These are phyloP conservation scores for Lingula anatina DNA, from an alignment of 2,888 invertebrate genomes.

Conservation along the genomic window DNA sequence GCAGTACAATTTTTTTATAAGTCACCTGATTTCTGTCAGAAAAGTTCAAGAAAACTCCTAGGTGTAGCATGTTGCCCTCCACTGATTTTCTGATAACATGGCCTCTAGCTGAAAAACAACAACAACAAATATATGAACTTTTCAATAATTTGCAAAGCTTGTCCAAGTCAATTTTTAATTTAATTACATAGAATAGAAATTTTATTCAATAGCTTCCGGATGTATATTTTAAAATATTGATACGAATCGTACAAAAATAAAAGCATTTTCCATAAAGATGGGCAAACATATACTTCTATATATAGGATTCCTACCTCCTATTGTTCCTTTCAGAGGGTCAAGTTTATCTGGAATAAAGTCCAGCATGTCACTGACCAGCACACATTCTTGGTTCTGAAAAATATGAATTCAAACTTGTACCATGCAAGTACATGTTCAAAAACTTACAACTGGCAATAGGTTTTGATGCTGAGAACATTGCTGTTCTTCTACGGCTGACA, in stretches of 20 bases:
- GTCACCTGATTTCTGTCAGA: slow-evolving; percentile 33
- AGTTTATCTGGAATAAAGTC: slow-evolving; percentile 56
- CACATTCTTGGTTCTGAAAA: slow-evolving; percentile 64
- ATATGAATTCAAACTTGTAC: no score
- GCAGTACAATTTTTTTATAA: no score
- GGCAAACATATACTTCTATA: no score
- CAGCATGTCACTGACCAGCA: slow-evolving; percentile 62
- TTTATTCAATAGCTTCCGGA: background rate
- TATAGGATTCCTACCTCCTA: slow-evolving; percentile 26
- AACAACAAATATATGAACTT: slow-evolving; percentile 9
- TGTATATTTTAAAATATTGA: background rate
- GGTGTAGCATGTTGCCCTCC: slow-evolving; percentile 58
- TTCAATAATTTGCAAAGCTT: background rate
- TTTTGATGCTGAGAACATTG: background rate
- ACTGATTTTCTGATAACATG: slow-evolving; percentile 69
- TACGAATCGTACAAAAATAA: background rate
- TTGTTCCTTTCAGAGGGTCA: slow-evolving; percentile 13
- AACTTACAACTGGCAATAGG: no score
- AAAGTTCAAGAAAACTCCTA: slow-evolving; percentile 37
- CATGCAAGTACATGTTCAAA: no score
- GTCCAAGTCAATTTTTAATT: background rate
- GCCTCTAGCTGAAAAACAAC: slow-evolving; percentile 62
- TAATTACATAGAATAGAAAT: background rate
- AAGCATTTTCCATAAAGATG: no score
- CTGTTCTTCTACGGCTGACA: background rate